Base-by-base conservation (phyloP, 2,113 vertebrate genomes). In the Oryzias woworae region DNA sequence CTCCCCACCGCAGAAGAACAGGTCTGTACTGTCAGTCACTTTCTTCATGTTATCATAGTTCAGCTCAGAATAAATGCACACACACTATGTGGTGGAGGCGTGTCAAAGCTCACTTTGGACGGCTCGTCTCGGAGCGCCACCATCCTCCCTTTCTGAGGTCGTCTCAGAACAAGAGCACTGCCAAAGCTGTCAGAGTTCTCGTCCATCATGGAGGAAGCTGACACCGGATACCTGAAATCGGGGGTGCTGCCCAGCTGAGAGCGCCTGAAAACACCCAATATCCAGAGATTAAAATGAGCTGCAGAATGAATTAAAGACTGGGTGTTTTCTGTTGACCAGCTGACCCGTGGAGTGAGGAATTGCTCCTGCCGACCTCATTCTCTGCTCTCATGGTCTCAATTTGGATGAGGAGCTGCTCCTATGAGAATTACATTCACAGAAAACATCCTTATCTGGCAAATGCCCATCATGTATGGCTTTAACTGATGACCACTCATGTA, bases 121-220 rank as follows among this genome's bases (percentile, higher is more conserved):
- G 96, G 96, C 56, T 99, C 95, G 1, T 98, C 97, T n/a, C 94
- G 87, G 5, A 98, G 91, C 5, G 97, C 96, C 1, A 93, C 93
- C 66, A 95, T 85, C 0, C 97, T 93, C 6, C 96, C 96, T 66
- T 96, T 99, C 81, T 98, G 97, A 26, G 96, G 94, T 20, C 97
- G 89, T 28, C 96, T 85, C 57, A 97, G 83, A 72, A 99, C 96
- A 47, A 99, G 94, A 0, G 94, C 89, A 14, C 93, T 83, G 70
- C 91, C 58, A 7, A 93, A 97, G 46, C 94, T 80, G 22, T 98
- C 96, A 0, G 89, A 49, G 49, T 94, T 94, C 47, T 83, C 90
- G 68, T 98, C 97, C 20, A 93, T 90, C 85, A 94, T 88, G 0
- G 94, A 91, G 0, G 94, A 92, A 1, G 93, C 62, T 0, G 94